Evolutionary conservation across 2,113 vertebrate genomes (phyloP).

Genomic region (Rhinichthys klamathensis): DNA sequence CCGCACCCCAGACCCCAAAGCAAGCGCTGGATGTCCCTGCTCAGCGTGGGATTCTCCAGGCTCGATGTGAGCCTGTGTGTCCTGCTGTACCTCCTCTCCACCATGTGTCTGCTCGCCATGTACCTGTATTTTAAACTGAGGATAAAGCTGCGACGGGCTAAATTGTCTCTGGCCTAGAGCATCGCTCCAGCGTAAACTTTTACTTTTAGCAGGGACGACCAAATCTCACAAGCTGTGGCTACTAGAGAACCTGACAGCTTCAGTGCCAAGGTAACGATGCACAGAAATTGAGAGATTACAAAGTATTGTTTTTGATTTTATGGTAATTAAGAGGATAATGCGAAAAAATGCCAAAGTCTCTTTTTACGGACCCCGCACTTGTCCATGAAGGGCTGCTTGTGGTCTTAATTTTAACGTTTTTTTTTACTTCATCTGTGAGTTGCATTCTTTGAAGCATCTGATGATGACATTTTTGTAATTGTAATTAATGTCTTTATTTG

Average conservation of each 20-base stretch:
- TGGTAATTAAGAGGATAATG: background rate
- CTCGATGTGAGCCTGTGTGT: conserved; percentile 89
- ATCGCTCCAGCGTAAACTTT: background rate
- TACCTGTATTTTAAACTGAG: conserved; percentile 85
- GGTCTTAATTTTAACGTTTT: background rate
- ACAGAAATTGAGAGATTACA: background rate
- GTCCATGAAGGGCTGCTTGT: background rate
- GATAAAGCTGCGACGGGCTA: conserved; percentile 70
- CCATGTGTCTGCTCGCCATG: conserved; percentile 85
- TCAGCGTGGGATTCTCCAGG: conserved; percentile 85
- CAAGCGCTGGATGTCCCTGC: conserved; percentile 79
- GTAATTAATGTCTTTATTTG: background rate
- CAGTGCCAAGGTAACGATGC: background rate
- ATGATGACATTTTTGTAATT: no score
- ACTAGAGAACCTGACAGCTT: background rate
- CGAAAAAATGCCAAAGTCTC: background rate
- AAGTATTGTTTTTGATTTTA: background rate
- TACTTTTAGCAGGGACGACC: background rate
- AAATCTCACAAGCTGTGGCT: conserved; percentile 2
- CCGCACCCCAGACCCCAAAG: conserved; percentile 11
- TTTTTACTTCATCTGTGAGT: background rate
- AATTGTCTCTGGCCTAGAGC: conserved; percentile 63
- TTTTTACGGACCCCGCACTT: background rate
- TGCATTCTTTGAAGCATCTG: background rate
- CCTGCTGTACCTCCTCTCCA: conserved; percentile 86